Base-by-base conservation (phyloP, 2,113 vertebrate species). In the Tupaia tana region DNA sequence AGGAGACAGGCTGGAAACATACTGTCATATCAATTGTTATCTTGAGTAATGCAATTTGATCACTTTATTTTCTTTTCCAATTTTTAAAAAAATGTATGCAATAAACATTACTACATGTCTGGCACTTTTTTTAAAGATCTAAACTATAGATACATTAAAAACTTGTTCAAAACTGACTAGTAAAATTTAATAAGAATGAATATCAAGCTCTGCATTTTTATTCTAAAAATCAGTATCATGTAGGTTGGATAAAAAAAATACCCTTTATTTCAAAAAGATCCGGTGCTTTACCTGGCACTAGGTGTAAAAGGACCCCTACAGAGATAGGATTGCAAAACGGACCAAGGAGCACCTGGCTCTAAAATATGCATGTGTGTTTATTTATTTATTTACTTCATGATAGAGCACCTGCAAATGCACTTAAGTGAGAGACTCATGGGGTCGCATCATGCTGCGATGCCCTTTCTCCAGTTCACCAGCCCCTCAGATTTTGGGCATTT, bases 271-370 rank as follows among this genome's bases (percentile, higher is more conserved):
- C 25, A 25, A 20, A 71, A 69, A 67, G 7, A 3, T 66, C 31
- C 73, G 31, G 1, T 34, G 8, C 31, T 73, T 80, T 78, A 82
- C 15, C n/a, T 9, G 19, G 24, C 4, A 54, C 2, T 16, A 15
- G 31, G 5, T 1, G 20, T 25, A 24, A 25, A 69, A 67, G 22
- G 13, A 14, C 29, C 9, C 7, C 1, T 2, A 2, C 3, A 27
- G 13, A 8, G 4, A 27, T 2, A 8, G 0, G 24, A 25, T 1
- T 9, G 2, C 64, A 34, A 7, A 34, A 29, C 54, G 52, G 56
- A 69, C 16, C 11, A 9, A 56, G 10, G 56, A 27, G 29, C 54
- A 34, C 16, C 14, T 69, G 29, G 15, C 52, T 24, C 64, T 43
- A 43, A 43, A 43, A 43, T 43, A 43, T 43, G 43, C 43, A 43